Evolutionary conservation across 2,797 vertebrate genomes (phyloP), one percentile per base, ranked within the genome.

Genomic region (Bradypus variegatus): DNA sequence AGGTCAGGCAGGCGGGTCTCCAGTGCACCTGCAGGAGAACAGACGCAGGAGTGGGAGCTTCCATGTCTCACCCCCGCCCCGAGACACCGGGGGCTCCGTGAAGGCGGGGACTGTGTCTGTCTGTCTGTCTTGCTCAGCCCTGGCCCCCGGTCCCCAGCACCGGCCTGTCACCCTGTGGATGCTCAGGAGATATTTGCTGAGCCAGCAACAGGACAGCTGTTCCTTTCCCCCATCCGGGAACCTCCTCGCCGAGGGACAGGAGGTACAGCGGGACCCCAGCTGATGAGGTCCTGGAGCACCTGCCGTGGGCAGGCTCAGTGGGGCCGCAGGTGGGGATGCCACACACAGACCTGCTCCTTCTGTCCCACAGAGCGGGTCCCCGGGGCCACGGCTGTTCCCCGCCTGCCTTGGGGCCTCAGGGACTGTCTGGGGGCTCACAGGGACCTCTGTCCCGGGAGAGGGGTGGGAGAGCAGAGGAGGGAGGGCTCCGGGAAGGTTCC

Each of bases 261-360:
- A 45, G 41, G 41, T 8, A 45, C 4, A 5, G 41, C 8, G 41
- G 41, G 41, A 45, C 3, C 41, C 41, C 41, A 29, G 27, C 64
- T 15, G 13, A 8, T 25, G 10, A 69, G 19, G 2, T 9, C 25
- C 16, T 12, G 25, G 36, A 36, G 62, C 18, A 77, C 75, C 82
- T 50, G 48, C 25, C 62, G 64, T 50, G 90, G 31, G 64, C 38
- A 45, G 41, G 41, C 41, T 45, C 50, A 15, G 18, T 2, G 4
- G 45, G 6, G 2, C 25, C 41, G 41, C 31, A 0, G 8, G 50
- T 27, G 5, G 50, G 62, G 4, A 4, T 25, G 6, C 10, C 38
- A 15, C 70, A 50, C 2, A 5, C 38, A 41, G 41, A 62, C 15
- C 62, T 29, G 33, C 41, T n/a, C 33, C 50, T 53, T 83, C 41